Evolutionary conservation across 2,888 invertebrate genomes (phyloP).

Genomic region (Aphodius sticticus): DNA sequence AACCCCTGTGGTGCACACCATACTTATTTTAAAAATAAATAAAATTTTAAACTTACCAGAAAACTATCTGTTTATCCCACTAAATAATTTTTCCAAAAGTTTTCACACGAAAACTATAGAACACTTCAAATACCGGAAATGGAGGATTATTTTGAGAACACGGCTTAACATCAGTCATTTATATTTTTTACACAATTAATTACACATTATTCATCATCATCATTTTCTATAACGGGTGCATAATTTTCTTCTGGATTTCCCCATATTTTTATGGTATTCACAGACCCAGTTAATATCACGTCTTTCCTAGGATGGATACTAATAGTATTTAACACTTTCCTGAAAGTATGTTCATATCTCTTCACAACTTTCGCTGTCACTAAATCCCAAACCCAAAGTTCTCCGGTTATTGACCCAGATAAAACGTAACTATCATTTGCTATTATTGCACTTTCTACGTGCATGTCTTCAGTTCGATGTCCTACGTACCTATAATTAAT

Average conservation of each 20-base stretch:
- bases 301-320: slow-evolving; percentile 82
- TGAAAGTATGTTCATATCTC: slow-evolving; percentile 63
- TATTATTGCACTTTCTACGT: slow-evolving; percentile 87
- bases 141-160: no score
- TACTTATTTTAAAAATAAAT: no score
- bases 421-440: slow-evolving; percentile 85
- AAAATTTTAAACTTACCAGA: no score
- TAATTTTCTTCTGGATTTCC: slow-evolving; percentile 52
- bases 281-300: slow-evolving; percentile 76
- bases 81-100: no score
- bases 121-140: no score
- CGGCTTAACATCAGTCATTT: background rate
- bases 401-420: slow-evolving; percentile 90
- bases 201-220: slow-evolving; percentile 22
- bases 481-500: slow-evolving; percentile 74
- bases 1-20: no score
- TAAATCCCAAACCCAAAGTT: slow-evolving; percentile 89
- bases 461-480: slow-evolving; percentile 82
- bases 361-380: slow-evolving; percentile 72
- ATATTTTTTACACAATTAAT: background rate
- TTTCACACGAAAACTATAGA: no score
- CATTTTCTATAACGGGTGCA: slow-evolving; percentile 8
- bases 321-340: slow-evolving; percentile 78
- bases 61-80: no score
- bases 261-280: slow-evolving; percentile 77